Evolutionary conservation across 1,140 invertebrate species (phyloP).

Genomic region (Zaprionus gabonicus): DNA sequence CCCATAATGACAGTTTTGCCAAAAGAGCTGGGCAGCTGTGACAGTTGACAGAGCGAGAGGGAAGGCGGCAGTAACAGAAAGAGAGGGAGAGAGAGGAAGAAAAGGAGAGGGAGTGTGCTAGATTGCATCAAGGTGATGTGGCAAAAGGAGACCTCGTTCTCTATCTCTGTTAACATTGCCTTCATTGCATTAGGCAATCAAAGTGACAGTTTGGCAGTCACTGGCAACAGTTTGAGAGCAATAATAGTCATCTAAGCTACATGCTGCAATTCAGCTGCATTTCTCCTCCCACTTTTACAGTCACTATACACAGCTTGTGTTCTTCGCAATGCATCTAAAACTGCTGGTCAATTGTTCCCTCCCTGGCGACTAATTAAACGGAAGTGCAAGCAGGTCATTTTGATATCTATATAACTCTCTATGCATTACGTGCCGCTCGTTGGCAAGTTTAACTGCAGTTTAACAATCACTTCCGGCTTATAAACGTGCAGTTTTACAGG

Average conservation of each 20-base stretch:
- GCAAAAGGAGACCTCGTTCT: neutral
- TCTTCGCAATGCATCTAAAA: neutral
- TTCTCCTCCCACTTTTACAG: neutral
- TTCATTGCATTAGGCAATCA: neutral
- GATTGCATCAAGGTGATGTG: neutral
- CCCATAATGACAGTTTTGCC: conserved; percentile 78
- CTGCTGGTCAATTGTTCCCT: neutral
- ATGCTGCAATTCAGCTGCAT: too few species aligned
- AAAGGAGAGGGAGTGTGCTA: neutral
- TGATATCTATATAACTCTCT: neutral
- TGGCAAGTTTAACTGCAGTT: conserved; percentile 30
- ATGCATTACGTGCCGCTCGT: neutral
- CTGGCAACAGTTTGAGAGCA: neutral
- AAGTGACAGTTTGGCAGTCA: neutral
- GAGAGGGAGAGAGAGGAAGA: neutral
- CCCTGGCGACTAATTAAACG: neutral
- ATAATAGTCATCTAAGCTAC: too few species aligned
- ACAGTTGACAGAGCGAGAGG: conserved; percentile 45
- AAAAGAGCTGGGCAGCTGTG: conserved; percentile 70
- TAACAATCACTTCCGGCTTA: conserved; percentile 43
- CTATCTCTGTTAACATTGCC: neutral
- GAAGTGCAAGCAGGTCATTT: neutral
- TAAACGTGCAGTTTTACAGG: conserved; percentile 35
- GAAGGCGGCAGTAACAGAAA: conserved; percentile 12
- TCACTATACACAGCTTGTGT: neutral